Base-by-base conservation (phyloP, 2,888 invertebrate genomes). In the Hemithea aestivaria region DNA sequence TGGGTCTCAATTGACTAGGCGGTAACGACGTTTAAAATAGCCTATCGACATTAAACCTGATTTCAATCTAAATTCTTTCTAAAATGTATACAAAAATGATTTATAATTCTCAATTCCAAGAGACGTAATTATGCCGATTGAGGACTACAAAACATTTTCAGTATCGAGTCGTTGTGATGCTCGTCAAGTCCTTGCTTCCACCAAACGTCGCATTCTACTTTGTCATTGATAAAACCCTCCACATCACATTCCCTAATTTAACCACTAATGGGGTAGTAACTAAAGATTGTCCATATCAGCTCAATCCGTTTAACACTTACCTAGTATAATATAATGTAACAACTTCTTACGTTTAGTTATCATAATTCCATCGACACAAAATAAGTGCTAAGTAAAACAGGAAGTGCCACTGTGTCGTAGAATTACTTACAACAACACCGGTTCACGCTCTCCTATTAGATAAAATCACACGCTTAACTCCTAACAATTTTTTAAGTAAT, bases 321-420 rank as follows among this genome's bases (percentile, higher is more conserved):
- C 84, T 87, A 87, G 83, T 80, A 87, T n/a, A n/a, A n/a, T n/a
- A 83, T 87, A 87, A 84, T 85, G 83, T 84, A 87, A 85, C 85
- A 87, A 85, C 83, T 75, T 80, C 82, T 87, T 85, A 85, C 67
- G 5, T 83, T 84, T 81, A 70, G 70, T 80, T 82, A 80, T 79
- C 70, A 77, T 83, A 80, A 77, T 80, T 84, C 75, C 81, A 81
- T 82, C 87, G 87, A 87, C 87, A 87, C 87, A 84, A 82, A 87
- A 85, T 85, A 84, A 84, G 87, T 87, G 87, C 87, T 83, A 85
- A 83, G 84, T 78, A 84, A 87, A 87, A 87, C 87, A 85, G 87
- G 87, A 84, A 87, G 87, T 87, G 87, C 87, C 75, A 73, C 80
- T 83, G 87, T 87, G 87, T 84, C 87, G 85, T 83, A 84, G 84